Evolutionary conservation across 2,797 vertebrate genomes (phyloP).

Genomic region (Betta splendens): DNA sequence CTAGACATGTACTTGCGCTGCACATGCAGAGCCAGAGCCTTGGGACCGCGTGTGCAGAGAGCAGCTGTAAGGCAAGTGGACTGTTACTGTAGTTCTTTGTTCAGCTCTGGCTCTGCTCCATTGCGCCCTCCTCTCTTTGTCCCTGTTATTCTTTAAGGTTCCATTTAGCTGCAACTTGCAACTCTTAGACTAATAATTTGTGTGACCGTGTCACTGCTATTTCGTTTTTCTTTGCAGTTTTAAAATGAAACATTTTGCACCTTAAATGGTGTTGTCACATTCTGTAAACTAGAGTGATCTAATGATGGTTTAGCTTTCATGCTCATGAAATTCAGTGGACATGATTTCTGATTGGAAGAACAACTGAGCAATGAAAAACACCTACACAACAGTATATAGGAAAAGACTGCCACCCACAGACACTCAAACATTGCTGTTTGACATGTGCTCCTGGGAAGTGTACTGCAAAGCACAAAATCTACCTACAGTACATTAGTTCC

Average conservation of each 20-base stretch:
- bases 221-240: not conserved
- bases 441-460: not conserved
- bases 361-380: not conserved
- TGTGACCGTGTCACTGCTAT: not conserved
- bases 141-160: conserved; percentile 10
- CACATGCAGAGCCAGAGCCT: conserved; percentile 47
- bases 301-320: not conserved
- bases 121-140: conserved; percentile 32
- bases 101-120: conserved; percentile 67
- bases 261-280: not conserved
- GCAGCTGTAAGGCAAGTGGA: conserved; percentile 74
- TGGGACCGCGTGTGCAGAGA: conserved; percentile 64
- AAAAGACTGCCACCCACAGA: conserved; percentile 21
- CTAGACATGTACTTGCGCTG: not conserved
- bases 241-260: not conserved
- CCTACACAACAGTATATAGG: not conserved
- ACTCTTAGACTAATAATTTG: conserved; percentile 17
- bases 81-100: conserved; percentile 81
- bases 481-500: no score
- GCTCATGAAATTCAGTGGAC: not conserved
- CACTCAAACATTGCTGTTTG: not conserved
- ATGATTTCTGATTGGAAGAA: not conserved
- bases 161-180: not conserved
- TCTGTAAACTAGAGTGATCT: not conserved
- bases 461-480: not conserved